Evolutionary conservation across 35 echinoderm and acorn worm species (phyloP), one percentile per base, ranked within the genome.

Genomic region (Heliocidaris erythrogramma): DNA sequence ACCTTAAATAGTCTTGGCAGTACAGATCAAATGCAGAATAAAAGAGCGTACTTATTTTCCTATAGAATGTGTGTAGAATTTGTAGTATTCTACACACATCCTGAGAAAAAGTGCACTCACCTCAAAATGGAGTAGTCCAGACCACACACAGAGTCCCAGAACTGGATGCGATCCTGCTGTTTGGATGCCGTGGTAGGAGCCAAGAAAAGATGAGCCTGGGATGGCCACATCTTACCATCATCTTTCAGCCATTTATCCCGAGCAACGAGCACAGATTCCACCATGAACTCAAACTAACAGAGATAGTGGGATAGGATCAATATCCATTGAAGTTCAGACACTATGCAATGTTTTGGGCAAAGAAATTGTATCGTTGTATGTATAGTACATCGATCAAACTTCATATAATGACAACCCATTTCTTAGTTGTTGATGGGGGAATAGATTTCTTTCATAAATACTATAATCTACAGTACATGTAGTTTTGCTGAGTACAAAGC

Each of bases 221-320:
- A 96, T 9, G 96, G 96, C 96, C 96, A 97, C 95, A 97, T 95
- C 32, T 94, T 93, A 7, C 96, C 96, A 86, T 48, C 48, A 8
- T 92, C 88, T 48, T 86, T 94, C 69, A 97, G 88, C 96, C 96
- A 97, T 61, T 60, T 65, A 49, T 97, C 93, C 1, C 96, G n/a
- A 59, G 96, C 96, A 60, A 94, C 47, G 12, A 97, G 35, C 4
- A 97, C 96, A 30, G 95, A 97, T 60, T 97, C 96, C 12, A 97
- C 93, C 96, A 97, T 97, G 93, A 91, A 97, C 49, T 97, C 96
- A 96, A 97, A 97, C 96, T 97, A 53, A 31, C 18, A 30, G 61
- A 85, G 30, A 87, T 18, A 27, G 47, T 35, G 5, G 7, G 30
- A 9, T 87, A 90, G 94, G 60, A 69, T 69, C 35, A 27, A 27